These are phyloP conservation scores for Hemibagrus wyckioides DNA, from an alignment of 2,113 vertebrate species.

Conservation along the genomic window DNA sequence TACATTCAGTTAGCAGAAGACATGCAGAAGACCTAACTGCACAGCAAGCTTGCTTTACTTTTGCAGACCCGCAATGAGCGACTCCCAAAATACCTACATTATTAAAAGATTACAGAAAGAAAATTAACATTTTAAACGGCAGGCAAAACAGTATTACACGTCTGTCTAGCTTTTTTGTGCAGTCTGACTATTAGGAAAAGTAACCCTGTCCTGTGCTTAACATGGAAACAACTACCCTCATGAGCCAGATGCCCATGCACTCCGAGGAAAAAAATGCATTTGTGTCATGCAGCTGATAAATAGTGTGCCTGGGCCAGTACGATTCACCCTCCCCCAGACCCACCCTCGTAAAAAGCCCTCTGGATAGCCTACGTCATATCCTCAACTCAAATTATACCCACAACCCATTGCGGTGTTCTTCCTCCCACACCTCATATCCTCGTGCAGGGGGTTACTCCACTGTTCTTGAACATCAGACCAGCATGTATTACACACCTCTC, in stretches of 20 bases:
- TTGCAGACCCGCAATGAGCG: neutral
- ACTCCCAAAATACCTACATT: neutral
- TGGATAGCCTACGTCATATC: constrained; percentile 12
- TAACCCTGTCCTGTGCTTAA: constrained; percentile 6
- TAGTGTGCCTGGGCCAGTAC: constrained; percentile 41
- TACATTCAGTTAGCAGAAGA: too few species aligned
- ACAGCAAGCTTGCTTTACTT: neutral
- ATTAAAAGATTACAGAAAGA: neutral
- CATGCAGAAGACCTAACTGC: neutral
- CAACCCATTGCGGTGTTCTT: constrained; percentile 44
- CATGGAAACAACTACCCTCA: neutral
- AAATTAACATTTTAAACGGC: neutral
- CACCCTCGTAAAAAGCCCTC: constrained; percentile 42
- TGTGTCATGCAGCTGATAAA: constrained; percentile 62
- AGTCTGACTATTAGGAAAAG: neutral
- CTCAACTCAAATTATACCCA: constrained; percentile 49
- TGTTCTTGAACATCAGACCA: constrained; percentile 14
- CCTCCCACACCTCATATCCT: constrained; percentile 23
- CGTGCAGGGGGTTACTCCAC: neutral
- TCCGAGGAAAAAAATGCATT: constrained; percentile 1
- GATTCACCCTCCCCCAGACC: constrained; percentile 1
- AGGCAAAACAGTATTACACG: neutral
- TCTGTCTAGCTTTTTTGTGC: neutral
- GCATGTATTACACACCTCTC: neutral
- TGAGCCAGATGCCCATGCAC: neutral